phyloP scores from a whole-genome alignment of 2,113 vertebrate genomes.

The Penelope pileata region DNA sequence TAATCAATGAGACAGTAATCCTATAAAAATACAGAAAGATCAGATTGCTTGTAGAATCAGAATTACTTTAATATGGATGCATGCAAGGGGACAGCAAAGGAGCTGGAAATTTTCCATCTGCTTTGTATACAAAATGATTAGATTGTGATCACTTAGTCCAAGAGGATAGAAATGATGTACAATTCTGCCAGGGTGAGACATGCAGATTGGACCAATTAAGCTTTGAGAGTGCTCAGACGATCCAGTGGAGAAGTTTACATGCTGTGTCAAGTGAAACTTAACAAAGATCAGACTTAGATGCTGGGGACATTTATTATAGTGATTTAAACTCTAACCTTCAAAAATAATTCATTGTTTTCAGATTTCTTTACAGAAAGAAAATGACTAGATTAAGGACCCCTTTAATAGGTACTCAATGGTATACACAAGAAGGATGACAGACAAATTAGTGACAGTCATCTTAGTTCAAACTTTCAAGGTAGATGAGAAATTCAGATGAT shows the following conservation, averaged over 20 bases:
- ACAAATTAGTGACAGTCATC: background rate
- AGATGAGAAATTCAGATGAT: background rate
- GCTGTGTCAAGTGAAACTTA: conserved; percentile 65
- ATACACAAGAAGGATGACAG: background rate
- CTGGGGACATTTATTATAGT: background rate
- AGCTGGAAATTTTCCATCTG: conserved; percentile 66
- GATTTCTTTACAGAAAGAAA: conserved; percentile 13
- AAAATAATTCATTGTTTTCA: background rate
- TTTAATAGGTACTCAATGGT: background rate
- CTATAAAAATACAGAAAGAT: conserved; percentile 56
- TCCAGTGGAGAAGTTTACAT: conserved; percentile 66
- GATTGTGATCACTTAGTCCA: conserved; percentile 55
- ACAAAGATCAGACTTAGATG: conserved; percentile 37
- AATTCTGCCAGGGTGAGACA: conserved; percentile 56
- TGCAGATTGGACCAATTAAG: conserved; percentile 74
- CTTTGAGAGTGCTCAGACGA: conserved; percentile 53
- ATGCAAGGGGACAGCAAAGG: conserved; percentile 26
- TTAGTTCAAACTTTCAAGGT: background rate
- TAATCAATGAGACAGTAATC: conserved; percentile 50
- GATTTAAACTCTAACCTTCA: conserved; percentile 46
- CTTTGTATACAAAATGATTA: conserved; percentile 64
- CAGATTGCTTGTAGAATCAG: conserved; percentile 21
- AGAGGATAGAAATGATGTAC: conserved; percentile 57
- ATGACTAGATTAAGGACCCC: background rate
- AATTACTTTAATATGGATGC: conserved; percentile 40